Evolutionary conservation across 2,888 invertebrate species (phyloP), one percentile per base, ranked within the genome.

Genomic region (Folsomia candida): DNA sequence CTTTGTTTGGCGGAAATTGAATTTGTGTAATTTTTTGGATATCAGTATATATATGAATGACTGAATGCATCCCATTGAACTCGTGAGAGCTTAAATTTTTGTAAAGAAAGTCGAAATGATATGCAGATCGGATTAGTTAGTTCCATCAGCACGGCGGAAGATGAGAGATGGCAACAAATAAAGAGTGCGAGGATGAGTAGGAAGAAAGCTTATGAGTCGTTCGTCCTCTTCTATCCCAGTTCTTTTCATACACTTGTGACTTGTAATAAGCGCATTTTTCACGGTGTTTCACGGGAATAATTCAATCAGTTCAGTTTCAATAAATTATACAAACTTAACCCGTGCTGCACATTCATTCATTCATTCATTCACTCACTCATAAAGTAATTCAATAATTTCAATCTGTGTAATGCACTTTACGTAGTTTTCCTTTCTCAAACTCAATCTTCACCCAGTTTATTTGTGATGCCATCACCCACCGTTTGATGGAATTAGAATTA

Each of bases 121-220:
- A 73, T 73, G 73, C 73, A 73, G 73, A 73, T 73, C 73, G 67
- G 70, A 73, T 73, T 73, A 73, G 73, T 73, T 37, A 9, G 9
- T 25, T 51, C 51, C 47, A 58, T 27, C 51, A 69, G n/a, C 14
- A 11, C 64, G 24, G 25, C 27, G 37, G 20, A 27, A 62, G 51
- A 1, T 27, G n/a, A 20, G 26, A 64, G 24, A 54, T 58, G n/a
- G n/a, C n/a, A n/a, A 66, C 29, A 66, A 54, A 58, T 66, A 66
- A 57, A 2, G 18, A n/a, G 58, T 58, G 6, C n/a, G 24, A 58
- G 58, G n/a, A 3, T 24, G 61, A 6, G 24, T 59, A 58, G 47
- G 58, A 28, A 37, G 37, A 37, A 4, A 14, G 37, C 37, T 37
- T 37, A 37, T 4, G 37, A 37, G 37, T 9, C 37, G 14, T n/a